These are phyloP conservation scores for Bradypodion pumilum DNA, from an alignment of 2,797 vertebrate genomes.

Conservation along the genomic window DNA sequence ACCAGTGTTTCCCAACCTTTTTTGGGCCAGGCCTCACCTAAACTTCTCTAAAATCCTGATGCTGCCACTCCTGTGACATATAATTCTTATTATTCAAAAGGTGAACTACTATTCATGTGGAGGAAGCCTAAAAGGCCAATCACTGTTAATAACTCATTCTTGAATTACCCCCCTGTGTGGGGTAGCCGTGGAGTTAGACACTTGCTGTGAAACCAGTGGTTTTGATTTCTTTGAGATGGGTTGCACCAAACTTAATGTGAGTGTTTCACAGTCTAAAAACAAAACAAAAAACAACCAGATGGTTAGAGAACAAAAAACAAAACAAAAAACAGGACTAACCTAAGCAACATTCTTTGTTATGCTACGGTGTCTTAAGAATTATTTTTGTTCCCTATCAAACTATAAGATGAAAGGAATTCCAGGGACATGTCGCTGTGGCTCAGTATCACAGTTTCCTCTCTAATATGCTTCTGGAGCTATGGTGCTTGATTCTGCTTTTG, in stretches of 20 bases:
- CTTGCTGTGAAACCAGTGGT: background rate
- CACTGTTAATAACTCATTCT: too few species aligned
- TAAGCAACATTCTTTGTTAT: background rate
- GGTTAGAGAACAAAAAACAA: background rate
- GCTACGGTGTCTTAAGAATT: background rate
- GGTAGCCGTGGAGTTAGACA: too few species aligned
- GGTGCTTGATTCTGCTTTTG: background rate
- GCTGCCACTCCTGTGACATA: too few species aligned
- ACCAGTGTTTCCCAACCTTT: too few species aligned
- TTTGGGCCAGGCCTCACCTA: too few species aligned
- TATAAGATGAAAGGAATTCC: conserved; percentile 5
- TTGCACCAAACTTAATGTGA: background rate
- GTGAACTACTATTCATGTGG: too few species aligned
- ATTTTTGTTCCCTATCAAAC: background rate
- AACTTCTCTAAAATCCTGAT: too few species aligned
- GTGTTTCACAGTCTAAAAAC: background rate
- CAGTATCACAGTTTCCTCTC: background rate
- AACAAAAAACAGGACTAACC: background rate
- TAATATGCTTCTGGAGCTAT: conserved; percentile 12
- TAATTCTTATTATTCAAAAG: too few species aligned
- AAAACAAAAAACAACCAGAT: background rate
- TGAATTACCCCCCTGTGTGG: too few species aligned
- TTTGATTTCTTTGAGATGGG: background rate
- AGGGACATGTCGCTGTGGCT: background rate
- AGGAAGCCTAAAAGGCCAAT: too few species aligned